phyloP scores from a whole-genome alignment of 2,113 vertebrate species.

The Ameiurus melas region DNA sequence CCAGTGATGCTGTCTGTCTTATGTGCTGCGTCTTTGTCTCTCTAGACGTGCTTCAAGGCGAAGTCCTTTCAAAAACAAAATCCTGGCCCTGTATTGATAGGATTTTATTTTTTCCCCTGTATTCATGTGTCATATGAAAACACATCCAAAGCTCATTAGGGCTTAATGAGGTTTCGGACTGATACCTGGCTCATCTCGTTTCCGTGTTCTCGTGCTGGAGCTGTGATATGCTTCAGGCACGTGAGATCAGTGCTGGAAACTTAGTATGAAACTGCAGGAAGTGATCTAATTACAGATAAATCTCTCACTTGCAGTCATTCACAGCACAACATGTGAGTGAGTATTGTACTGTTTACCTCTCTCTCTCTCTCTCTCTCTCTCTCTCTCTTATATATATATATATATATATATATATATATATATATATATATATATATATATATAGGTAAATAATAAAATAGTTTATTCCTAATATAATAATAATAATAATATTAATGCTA shows the following conservation, averaged over 20 bases:
- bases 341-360: neutral
- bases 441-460: no score
- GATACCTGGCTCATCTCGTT: neutral
- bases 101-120: neutral
- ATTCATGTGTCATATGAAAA: neutral
- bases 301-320: neutral
- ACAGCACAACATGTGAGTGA: neutral
- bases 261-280: constrained; percentile 1
- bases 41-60: neutral
- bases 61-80: neutral
- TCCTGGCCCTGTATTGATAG: neutral
- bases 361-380: no score
- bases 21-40: neutral
- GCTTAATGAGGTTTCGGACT: constrained; percentile 23
- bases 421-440: no score
- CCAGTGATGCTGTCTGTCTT: neutral
- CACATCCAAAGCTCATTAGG: constrained; percentile 23
- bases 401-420: no score
- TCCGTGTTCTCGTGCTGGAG: neutral
- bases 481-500: neutral
- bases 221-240: neutral
- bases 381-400: no score
- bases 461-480: neutral
- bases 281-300: constrained; percentile 10
- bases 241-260: neutral